Evolutionary conservation across 2,113 vertebrate genomes (phyloP).

Genomic region (Bubalus kerabau): DNA sequence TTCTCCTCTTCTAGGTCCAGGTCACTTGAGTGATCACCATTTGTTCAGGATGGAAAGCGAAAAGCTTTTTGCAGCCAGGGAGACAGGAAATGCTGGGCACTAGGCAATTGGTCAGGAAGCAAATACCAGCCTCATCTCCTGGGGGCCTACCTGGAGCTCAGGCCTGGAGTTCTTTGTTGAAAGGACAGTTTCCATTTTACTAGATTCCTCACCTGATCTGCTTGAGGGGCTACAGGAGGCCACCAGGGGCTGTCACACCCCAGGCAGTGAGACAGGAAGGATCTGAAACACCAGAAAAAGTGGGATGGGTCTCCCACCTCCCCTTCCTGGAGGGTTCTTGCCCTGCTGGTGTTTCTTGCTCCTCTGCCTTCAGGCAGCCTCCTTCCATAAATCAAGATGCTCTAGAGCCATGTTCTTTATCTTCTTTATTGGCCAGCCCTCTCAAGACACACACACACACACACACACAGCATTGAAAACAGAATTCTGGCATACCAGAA

Average conservation of each 20-base stretch:
- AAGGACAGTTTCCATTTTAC: not conserved
- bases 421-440: not conserved
- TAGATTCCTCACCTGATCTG: not conserved
- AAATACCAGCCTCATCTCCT: not conserved
- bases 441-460: not conserved
- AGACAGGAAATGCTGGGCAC: not conserved
- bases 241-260: not conserved
- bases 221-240: not conserved
- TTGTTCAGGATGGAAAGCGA: not conserved
- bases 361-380: not conserved
- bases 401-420: not conserved
- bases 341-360: not conserved
- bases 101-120: constrained; percentile 35
- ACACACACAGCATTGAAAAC: not conserved
- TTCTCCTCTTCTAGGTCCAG: not conserved
- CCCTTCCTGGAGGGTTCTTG: not conserved
- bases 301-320: not conserved
- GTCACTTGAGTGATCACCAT: not conserved
- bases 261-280: not conserved
- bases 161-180: not conserved
- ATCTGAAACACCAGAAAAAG: not conserved
- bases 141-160: not conserved
- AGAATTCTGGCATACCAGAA: not conserved
- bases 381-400: not conserved
- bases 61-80: not conserved